Base-by-base conservation (phyloP, 2,797 vertebrate species). In the Tragelaphus oryx region DNA sequence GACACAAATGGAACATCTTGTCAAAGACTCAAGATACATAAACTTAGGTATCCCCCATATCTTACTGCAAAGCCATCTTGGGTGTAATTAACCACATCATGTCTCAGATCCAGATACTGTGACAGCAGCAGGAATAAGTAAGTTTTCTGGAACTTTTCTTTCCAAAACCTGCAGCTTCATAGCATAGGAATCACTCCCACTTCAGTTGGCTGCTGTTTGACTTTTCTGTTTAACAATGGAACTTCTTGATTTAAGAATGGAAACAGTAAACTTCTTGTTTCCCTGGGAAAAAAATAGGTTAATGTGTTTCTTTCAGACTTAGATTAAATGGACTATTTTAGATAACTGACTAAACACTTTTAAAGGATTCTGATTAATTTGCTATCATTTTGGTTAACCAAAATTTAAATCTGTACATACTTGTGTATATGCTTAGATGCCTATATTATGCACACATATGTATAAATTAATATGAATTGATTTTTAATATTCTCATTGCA, bases 241-340 rank as follows among this genome's bases (percentile, higher is more conserved):
- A 68, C n/a, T 11, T 68, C 62, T 37, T 68, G 18, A 37, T 68
- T 37, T 86, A 65, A 83, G 87, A 91, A 83, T 65, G 48, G 82
- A 96, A 93, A 57, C 82, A 46, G 3, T 90, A 59, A 90, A 30
- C 14, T 44, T 80, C 4, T 57, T 76, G 9, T 28, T 33, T 24
- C 26, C 9, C 54, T 55, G 8, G 65, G 65, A 0, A 1, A 33
- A 46, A 92, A 94, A 76, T 93, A 83, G 48, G 71, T 65, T 78
- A 93, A 62, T 4, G 2, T 55, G 54, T 93, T 95, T 92, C 75
- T 84, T 93, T 87, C 41, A 65, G n/a, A 57, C 6, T 81, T 92
- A 74, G 24, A 62, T 85, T 92, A 55, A 89, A 84, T 62, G 18
- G 13, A 90, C 83, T 87, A 60, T 88, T 92, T 94, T 85, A 57